phyloP scores from a whole-genome alignment of 2,797 vertebrate genomes.

The Podargus strigoides region DNA sequence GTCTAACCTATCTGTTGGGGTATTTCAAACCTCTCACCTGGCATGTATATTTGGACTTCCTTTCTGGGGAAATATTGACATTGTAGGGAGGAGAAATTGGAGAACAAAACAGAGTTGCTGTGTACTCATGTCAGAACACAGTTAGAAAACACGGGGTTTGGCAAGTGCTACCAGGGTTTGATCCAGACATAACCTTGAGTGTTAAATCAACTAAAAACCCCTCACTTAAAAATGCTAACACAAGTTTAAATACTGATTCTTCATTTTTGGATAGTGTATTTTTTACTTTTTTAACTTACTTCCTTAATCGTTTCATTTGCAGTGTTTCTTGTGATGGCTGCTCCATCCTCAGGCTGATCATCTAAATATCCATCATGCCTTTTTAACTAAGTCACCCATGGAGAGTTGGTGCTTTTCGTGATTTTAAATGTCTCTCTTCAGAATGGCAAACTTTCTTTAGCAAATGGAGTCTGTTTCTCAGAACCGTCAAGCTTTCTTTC shows the following conservation, averaged over 20 bases:
- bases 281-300: not conserved
- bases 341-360: not conserved
- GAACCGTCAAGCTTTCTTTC: not conserved
- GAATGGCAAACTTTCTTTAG: not conserved
- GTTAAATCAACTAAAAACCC: not conserved
- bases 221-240: not conserved
- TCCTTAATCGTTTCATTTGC: not conserved
- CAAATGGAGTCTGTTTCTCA: not conserved
- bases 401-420: not conserved
- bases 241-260: not conserved
- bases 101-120: not conserved
- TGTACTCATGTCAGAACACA: not conserved
- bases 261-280: not conserved
- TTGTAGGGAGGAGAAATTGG: not conserved
- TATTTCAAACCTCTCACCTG: not conserved
- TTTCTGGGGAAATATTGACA: not conserved
- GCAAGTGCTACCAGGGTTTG: not conserved
- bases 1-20: not conserved
- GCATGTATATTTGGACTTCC: not conserved
- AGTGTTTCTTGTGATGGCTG: not conserved
- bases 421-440: not conserved
- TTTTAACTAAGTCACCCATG: not conserved
- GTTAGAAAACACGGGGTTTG: rapidly evolving
- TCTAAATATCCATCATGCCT: not conserved
- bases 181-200: not conserved